Conservation (phyloP, 2,797 vertebrate genomes). For the Crax fasciolata region DNA sequence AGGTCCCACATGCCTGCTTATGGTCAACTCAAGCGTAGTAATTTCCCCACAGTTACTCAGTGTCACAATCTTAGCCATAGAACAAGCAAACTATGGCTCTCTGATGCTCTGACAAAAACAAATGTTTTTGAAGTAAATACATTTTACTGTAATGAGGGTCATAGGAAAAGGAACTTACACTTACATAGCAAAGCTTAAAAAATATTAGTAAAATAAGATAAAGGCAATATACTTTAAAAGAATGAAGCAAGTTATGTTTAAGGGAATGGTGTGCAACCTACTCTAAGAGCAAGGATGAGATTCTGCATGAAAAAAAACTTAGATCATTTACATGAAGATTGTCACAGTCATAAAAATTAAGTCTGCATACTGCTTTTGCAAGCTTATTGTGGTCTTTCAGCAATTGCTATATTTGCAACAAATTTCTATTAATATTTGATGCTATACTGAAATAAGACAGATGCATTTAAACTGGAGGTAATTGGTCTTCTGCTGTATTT, state of each 20-base stretch:
- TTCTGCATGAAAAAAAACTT: background rate
- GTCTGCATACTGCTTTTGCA: slow-evolving; percentile 24
- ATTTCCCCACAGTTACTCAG: background rate
- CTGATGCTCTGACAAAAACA: background rate
- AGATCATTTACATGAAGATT: slow-evolving; percentile 30
- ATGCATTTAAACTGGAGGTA: slow-evolving; percentile 56
- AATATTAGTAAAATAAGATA: background rate
- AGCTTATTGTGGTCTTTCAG: slow-evolving; percentile 38
- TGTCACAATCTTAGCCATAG: background rate
- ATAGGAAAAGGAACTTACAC: background rate
- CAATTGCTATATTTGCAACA: slow-evolving; percentile 25
- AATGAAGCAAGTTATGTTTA: background rate
- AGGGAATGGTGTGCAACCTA: background rate
- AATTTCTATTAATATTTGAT: slow-evolving; percentile 67
- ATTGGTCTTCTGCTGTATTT: slow-evolving; percentile 26
- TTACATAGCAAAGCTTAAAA: background rate
- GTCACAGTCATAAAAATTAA: slow-evolving; percentile 40
- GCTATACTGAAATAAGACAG: slow-evolving; percentile 26
- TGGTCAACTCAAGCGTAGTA: background rate
- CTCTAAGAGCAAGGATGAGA: slow-evolving; percentile 14
- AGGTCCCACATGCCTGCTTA: background rate
- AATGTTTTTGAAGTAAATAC: background rate
- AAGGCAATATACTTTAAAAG: background rate
- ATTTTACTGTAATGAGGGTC: background rate
- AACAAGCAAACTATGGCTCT: background rate